Base-by-base conservation (phyloP, 2,888 invertebrate species). In the Loripinus fragilis region DNA sequence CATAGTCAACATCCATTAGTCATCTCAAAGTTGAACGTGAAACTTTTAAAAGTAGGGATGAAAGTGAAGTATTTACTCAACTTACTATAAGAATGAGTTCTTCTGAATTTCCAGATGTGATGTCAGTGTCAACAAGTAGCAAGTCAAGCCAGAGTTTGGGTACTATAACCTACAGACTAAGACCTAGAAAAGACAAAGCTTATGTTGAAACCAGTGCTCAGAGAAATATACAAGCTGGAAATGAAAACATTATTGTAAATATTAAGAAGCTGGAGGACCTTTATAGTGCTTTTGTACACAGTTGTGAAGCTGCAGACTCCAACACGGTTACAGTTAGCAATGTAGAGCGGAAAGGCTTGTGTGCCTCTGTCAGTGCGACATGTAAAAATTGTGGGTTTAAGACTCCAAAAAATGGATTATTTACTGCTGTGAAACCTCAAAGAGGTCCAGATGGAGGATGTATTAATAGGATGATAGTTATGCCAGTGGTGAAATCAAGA, bases 11-110 rank as follows among this genome's bases (percentile, higher is more conserved):
- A 15, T 73, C 69, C n/a, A 77, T 77, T 23, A 12, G 64, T 17
- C 77, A 77, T 69, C 45, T 77, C n/a, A 80, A 76, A 50, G 12
- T 38, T 3, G 76, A 41, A 5, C 25, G 60, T 17, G 60, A 52
- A 52, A 17, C 17, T 60, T 33, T 33, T 33, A 33, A 20, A 1
- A 33, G 60, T 20, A 60, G n/a, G n/a, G n/a, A 30, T 33, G 28
- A 8, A 60, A 20, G n/a, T n/a, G n/a, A 12, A 33, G 17, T 5
- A 17, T 12, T 2, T 15, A 30, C 10, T 7, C 7, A 30, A 33
- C 17, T 20, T 33, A 15, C 33, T 33, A 15, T 20, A 60, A 17
- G n/a, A n/a, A n/a, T n/a, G n/a, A n/a, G n/a, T 33, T 3, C 60
- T 33, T 30, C 33, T 60, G 60, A 60, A 60, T 20, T 33, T 60